Evolutionary conservation across 92 coral and sea anemone species (phyloP).

Genomic region (Ricordea florida): DNA sequence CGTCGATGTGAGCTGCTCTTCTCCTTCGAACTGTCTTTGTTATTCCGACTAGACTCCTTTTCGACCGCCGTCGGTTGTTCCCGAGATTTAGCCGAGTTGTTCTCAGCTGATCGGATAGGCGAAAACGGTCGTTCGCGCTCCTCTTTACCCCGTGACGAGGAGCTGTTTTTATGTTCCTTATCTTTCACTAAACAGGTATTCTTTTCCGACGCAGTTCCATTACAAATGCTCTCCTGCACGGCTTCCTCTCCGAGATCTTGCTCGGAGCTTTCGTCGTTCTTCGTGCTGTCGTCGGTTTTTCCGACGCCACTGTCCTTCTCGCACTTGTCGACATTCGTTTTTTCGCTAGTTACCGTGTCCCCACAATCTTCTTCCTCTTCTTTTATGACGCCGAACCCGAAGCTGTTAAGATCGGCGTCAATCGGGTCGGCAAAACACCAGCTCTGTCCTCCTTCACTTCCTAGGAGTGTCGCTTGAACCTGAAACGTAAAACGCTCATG

Average conservation of each 20-base stretch:
- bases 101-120: slow-evolving; percentile 10
- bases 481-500: slow-evolving; percentile 3
- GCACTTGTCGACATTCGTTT: slow-evolving; percentile 86
- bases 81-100: neutral
- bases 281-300: slow-evolving; percentile 90
- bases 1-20: slow-evolving; percentile 49
- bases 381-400: slow-evolving; percentile 86
- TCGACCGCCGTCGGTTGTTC: neutral
- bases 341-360: slow-evolving; percentile 74
- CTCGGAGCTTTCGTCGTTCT: slow-evolving; percentile 94
- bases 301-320: slow-evolving; percentile 99
- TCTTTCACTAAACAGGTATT: neutral
- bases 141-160: slow-evolving; percentile 8
- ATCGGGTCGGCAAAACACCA: slow-evolving; percentile 74
- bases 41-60: slow-evolving; percentile 16
- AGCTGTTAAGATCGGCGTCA: slow-evolving; percentile 61
- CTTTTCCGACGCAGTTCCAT: neutral
- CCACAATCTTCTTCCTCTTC: slow-evolving; percentile 95
- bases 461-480: slow-evolving; percentile 94
- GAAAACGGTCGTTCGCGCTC: slow-evolving; percentile 30
- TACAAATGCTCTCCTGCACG: neutral
- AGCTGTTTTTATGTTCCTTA: neutral
- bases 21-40: slow-evolving; percentile 51
- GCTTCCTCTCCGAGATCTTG: slow-evolving; percentile 82
- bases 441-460: slow-evolving; percentile 80